Base-by-base conservation (phyloP, 2,888 invertebrate species). In the Aleiodes testaceus region DNA sequence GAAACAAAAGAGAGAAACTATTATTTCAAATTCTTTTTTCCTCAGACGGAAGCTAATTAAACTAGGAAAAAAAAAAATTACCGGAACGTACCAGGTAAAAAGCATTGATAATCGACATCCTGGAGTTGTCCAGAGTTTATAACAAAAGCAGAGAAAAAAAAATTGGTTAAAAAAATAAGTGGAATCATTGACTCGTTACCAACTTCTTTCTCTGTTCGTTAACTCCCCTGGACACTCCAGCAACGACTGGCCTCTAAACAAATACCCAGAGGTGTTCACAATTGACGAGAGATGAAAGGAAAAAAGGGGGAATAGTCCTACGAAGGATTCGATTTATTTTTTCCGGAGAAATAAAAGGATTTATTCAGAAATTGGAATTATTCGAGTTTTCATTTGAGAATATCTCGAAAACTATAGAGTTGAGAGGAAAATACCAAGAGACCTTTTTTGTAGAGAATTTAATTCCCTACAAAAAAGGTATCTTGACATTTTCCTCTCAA, bases 21-120 rank as follows among this genome's bases (percentile, higher is more conserved):
- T 16, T 36, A 14, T 7, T 30, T 26, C 55, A 12, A 55, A 30
- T n/a, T 36, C n/a, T 55, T 55, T 55, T 55, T 30, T 2, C 55
- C 16, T 14, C 6, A 55, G 55, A 55, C 55, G 55, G 30, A 55
- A 55, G 55, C 55, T 55, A 55, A 55, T 55, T 55, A 55, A 26
- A 55, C 14, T 14, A n/a, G n/a, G n/a, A 26, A 14, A 14, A 30
- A 55, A 55, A 55, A 30, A 9, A 7, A 55, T 7, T 30, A 36
- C 30, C 36, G 55, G 36, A 55, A 30, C 55, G 55, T 55, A 16
- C 26, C 26, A 30, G 76, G 81, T 83, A 84, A 85, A 83, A 84
- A 85, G 78, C 83, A 77, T 85, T 84, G 85, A 85, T 85, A 85
- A 85, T 85, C 85, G 84, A 84, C 84, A 84, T 85, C 84, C 85